phyloP scores from a whole-genome alignment of 2,113 vertebrate genomes.

The Coptodon rendalli region DNA sequence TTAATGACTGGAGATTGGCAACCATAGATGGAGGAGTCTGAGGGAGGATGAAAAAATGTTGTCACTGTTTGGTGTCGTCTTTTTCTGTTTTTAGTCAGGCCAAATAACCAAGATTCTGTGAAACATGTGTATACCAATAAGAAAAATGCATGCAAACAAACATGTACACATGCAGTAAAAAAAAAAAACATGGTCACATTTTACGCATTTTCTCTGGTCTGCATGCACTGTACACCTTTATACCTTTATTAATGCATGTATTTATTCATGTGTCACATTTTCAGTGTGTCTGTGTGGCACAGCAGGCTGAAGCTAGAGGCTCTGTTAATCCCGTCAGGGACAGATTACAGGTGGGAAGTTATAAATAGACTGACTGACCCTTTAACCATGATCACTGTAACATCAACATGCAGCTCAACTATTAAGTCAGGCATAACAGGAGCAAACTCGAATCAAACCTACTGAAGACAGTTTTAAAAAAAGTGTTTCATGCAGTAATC shows the following conservation, averaged over 20 bases:
- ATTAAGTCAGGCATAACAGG: slow-evolving; percentile 16
- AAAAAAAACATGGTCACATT: not conserved
- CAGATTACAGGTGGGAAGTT: slow-evolving; percentile 66
- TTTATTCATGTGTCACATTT: slow-evolving; percentile 16
- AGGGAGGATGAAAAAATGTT: slow-evolving; percentile 13
- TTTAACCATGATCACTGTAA: slow-evolving; percentile 52
- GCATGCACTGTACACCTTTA: not conserved
- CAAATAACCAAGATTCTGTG: not conserved
- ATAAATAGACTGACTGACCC: slow-evolving; percentile 64
- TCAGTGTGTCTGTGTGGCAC: not conserved
- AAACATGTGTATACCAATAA: not conserved
- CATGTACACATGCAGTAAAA: not conserved
- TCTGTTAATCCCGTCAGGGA: slow-evolving; percentile 60
- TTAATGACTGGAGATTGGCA: slow-evolving; percentile 64
- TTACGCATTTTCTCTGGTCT: not conserved
- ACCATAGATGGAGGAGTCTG: slow-evolving; percentile 21
- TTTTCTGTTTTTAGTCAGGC: not conserved
- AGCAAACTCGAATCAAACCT: not conserved
- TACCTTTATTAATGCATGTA: not conserved
- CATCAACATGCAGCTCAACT: slow-evolving; percentile 41
- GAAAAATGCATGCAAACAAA: not conserved
- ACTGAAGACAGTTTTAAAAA: not conserved
- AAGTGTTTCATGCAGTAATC: not conserved
- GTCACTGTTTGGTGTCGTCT: slow-evolving; percentile 13
- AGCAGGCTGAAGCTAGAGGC: slow-evolving; percentile 20